phyloP scores from a whole-genome alignment of 2,113 vertebrate genomes.

The Antechinus flavipes region DNA sequence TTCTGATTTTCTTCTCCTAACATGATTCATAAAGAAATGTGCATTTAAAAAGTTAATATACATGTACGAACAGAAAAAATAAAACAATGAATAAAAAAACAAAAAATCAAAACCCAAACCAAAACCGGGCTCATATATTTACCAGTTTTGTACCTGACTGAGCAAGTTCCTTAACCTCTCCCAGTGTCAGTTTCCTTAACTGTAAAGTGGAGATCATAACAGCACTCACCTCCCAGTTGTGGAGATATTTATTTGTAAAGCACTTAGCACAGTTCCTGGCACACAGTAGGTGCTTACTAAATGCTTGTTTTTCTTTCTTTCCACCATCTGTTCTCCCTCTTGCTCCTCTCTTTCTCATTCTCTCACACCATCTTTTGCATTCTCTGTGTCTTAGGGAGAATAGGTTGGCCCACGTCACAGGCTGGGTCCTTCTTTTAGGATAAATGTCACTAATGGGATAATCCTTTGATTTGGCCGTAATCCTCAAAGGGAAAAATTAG shows the following conservation, averaged over 20 bases:
- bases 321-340: not conserved
- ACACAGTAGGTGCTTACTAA: not conserved
- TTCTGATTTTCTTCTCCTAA: too few species aligned
- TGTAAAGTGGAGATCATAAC: not conserved
- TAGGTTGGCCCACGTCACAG: not conserved
- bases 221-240: not conserved
- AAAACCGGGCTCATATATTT: not conserved
- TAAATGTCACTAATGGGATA: slow-evolving; percentile 61
- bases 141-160: not conserved
- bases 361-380: not conserved
- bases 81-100: too few species aligned
- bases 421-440: slow-evolving; percentile 19
- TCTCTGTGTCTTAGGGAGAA: not conserved
- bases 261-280: not conserved
- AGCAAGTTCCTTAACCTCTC: not conserved
- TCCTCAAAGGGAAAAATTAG: slow-evolving; percentile 35
- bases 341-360: not conserved
- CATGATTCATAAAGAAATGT: too few species aligned
- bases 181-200: not conserved
- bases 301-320: not conserved
- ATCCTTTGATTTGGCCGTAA: slow-evolving; percentile 49
- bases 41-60: too few species aligned
- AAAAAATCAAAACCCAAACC: too few species aligned
- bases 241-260: not conserved
- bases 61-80: too few species aligned